Conservation (phyloP, 2,113 vertebrate genomes). For the Leptodactylus fuscus region DNA sequence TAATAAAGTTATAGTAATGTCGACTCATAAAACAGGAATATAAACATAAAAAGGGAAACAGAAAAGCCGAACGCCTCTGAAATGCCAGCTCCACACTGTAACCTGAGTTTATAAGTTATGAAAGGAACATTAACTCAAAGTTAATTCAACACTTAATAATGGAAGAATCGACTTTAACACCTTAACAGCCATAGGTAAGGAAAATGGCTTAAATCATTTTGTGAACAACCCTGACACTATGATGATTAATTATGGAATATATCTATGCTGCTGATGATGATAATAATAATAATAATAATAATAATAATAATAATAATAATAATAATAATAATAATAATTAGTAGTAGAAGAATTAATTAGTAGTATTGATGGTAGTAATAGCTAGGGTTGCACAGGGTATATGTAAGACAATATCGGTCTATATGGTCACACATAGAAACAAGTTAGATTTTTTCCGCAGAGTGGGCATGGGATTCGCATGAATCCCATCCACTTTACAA, state of each 20-base stretch:
- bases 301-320: too few species aligned
- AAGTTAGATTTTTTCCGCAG: too few species aligned
- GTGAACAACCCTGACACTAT: neutral
- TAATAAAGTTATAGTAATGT: slow-evolving; percentile 52
- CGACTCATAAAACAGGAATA: slow-evolving; percentile 27
- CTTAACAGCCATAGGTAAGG: neutral
- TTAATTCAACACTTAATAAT: neutral
- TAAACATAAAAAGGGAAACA: slow-evolving; percentile 47
- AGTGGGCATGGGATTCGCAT: too few species aligned
- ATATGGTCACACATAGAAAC: too few species aligned
- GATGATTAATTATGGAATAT: neutral
- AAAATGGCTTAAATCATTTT: neutral
- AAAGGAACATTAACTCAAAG: slow-evolving; percentile 37
- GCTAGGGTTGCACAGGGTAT: too few species aligned
- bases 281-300: neutral
- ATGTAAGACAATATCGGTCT: too few species aligned
- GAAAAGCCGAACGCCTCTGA: slow-evolving; percentile 13
- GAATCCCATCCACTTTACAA: too few species aligned
- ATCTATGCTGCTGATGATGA: too few species aligned
- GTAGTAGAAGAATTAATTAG: too few species aligned
- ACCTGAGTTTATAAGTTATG: slow-evolving; percentile 9
- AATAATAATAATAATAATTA: too few species aligned
- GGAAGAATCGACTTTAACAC: neutral
- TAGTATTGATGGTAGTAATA: too few species aligned
- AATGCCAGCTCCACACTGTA: neutral